A percentile compares a stretch with the other conserved stretches of the same genome.
Evolutionary conservation across 37 sponge, comb jelly and placozoan species (phyloP).

Genomic region (Ephydatia muelleri): DNA sequence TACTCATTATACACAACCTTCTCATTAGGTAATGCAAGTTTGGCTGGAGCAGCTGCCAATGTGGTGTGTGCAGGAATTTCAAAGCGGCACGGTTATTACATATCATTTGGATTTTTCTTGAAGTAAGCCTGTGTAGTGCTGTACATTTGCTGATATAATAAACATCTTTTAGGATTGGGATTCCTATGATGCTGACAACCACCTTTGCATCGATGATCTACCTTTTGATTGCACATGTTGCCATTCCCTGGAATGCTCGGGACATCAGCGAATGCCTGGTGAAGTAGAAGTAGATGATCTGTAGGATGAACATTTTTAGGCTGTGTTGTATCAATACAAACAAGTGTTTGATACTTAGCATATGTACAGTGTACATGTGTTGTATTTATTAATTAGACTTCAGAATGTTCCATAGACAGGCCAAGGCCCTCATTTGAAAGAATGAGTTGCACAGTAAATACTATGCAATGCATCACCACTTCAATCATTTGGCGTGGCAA

Average conservation of each 20-base stretch:
- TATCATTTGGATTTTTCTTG: slow-evolving; percentile 88
- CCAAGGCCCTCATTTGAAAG: no score
- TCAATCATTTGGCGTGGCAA: no score
- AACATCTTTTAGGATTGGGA: slow-evolving; percentile 79
- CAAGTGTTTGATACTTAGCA: no score
- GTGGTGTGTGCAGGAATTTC: slow-evolving; percentile 95
- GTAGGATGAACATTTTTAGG: no score
- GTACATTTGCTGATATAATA: not conserved
- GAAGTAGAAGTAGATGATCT: no score
- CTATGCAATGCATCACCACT: no score
- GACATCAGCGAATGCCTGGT: no score
- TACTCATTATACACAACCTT: not conserved
- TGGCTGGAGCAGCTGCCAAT: slow-evolving; percentile 98
- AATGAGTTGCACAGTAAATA: no score
- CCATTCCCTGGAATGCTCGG: slow-evolving; percentile 67
- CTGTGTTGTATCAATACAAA: no score
- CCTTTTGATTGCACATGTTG: slow-evolving; percentile 86
- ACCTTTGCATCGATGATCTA: slow-evolving; percentile 78
- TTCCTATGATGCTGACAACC: slow-evolving; percentile 96
- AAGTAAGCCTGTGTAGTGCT: slow-evolving; percentile 45
- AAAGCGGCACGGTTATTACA: slow-evolving; percentile 93
- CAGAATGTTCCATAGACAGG: no score
- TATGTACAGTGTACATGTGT: no score
- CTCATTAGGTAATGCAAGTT: slow-evolving; percentile 85
- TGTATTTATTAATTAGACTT: no score